A percentile compares a stretch with the other conserved stretches of the same genome.
Conservation (phyloP, 2,888 invertebrate species). For the Drosophila helvetica region DNA sequence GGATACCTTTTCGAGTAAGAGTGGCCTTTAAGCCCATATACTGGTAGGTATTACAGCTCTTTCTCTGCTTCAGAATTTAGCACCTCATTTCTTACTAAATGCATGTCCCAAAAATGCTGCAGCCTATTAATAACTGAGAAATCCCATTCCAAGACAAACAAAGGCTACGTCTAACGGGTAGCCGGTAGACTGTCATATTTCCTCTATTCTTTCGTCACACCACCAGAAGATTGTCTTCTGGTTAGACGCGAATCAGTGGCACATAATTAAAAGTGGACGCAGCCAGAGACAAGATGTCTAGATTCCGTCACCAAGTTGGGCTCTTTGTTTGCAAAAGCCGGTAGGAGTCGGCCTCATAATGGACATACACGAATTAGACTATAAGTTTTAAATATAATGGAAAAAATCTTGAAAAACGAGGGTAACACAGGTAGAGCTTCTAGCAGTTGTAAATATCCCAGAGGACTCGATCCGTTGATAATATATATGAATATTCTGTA, state of each 20-base stretch:
- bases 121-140: constrained; percentile 49
- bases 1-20: too few relatives aligned
- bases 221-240: too few relatives aligned
- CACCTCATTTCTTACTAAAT: not conserved
- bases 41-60: too few relatives aligned
- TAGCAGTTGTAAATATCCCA: not conserved
- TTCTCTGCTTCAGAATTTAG: not conserved
- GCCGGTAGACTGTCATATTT: constrained; percentile 47
- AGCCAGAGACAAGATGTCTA: constrained; percentile 14
- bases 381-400: not conserved
- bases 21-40: too few relatives aligned
- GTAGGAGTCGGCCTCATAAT: too few relatives aligned
- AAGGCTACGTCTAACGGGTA: constrained; percentile 65
- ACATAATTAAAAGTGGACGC: constrained; percentile 56
- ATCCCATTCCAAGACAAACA: constrained; percentile 40
- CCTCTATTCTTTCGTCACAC: constrained; percentile 70
- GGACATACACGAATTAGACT: too few relatives aligned
- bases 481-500: too few relatives aligned
- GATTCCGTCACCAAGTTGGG: constrained; percentile 18
- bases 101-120: constrained; percentile 61
- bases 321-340: constrained; percentile 1
- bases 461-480: not conserved
- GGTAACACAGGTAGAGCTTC: too few relatives aligned
- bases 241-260: constrained; percentile 27
- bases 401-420: not conserved